These are phyloP conservation scores for Drosophila subobscura DNA, from an alignment of 1,140 invertebrate genomes.

Conservation along the genomic window DNA sequence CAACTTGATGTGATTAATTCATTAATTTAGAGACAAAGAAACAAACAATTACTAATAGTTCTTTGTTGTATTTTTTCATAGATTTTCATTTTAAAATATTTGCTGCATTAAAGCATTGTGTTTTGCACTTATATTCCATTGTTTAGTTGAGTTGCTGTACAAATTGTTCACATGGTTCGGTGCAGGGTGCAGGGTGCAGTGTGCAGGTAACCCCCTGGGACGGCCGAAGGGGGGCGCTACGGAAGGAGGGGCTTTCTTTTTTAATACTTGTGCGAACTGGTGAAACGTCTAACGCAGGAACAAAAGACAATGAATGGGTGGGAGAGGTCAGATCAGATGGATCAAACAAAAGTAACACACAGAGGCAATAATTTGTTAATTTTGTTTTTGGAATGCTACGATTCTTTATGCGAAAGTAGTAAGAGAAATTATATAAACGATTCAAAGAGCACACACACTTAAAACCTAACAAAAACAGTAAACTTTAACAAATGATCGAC, in stretches of 20 bases:
- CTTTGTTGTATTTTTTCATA: conserved; percentile 44
- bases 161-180: conserved; percentile 72
- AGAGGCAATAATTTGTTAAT: conserved; percentile 35
- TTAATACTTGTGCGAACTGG: conserved; percentile 79
- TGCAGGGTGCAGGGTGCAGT: conserved; percentile 53
- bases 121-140: conserved; percentile 79
- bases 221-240: conserved; percentile 11
- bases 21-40: conserved; percentile 74
- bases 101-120: conserved; percentile 65
- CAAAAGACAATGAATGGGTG: conserved; percentile 19
- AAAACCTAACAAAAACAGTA: conserved; percentile 77
- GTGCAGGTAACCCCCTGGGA: not conserved
- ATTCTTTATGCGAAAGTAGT: conserved; percentile 64
- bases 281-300: conserved; percentile 52
- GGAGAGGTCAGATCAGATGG: conserved; percentile 27
- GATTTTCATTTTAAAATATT: conserved; percentile 52
- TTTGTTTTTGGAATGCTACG: conserved; percentile 76
- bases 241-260: conserved; percentile 34
- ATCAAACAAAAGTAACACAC: conserved; percentile 42
- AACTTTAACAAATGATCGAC: conserved; percentile 71
- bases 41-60: conserved; percentile 66
- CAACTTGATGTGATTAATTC: conserved; percentile 70
- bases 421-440: conserved; percentile 67
- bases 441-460: conserved; percentile 69
- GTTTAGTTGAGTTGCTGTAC: conserved; percentile 76